Evolutionary conservation across 2,113 vertebrate genomes (phyloP).

Genomic region (Isurus oxyrinchus): DNA sequence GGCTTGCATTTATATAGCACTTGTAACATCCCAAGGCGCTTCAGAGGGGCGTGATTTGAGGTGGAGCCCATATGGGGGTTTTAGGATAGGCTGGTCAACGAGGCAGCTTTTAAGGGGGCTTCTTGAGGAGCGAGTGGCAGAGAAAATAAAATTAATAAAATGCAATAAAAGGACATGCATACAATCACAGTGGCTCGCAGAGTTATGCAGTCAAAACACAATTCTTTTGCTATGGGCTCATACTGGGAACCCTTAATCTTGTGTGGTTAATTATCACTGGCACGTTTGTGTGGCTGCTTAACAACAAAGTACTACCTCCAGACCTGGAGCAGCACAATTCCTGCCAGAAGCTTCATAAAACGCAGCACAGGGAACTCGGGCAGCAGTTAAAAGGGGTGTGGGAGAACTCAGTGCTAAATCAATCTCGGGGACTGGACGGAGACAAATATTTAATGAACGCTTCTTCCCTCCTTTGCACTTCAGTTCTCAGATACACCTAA

Average conservation of each 20-base stretch:
- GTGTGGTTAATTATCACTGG: background rate
- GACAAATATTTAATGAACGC: constrained; percentile 62
- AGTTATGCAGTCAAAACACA: background rate
- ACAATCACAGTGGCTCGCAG: background rate
- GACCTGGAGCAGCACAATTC: constrained; percentile 53
- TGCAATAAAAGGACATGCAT: background rate
- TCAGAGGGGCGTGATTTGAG: background rate
- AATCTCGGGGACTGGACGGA: constrained; percentile 60
- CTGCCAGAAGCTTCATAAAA: constrained; percentile 59
- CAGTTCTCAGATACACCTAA: constrained; percentile 63
- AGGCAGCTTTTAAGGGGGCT: background rate
- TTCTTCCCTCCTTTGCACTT: constrained; percentile 54
- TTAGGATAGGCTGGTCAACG: background rate
- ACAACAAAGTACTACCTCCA: background rate
- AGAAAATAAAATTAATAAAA: background rate
- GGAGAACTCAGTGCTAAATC: constrained; percentile 54
- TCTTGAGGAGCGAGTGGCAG: background rate
- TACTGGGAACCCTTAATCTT: background rate
- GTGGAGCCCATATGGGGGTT: background rate
- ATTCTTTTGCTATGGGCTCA: too few relatives aligned
- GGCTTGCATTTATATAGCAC: background rate
- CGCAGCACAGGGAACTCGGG: constrained; percentile 64
- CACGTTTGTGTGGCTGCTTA: background rate
- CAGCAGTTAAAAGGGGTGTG: constrained; percentile 59
- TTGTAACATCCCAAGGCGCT: background rate